Percentiles rank a stretch among this genome's conserved stretches.
These are phyloP conservation scores for Hemicentrotus pulcherrimus DNA, from an alignment of 35 echinoderm and acorn worm genomes.

Conservation along the genomic window DNA sequence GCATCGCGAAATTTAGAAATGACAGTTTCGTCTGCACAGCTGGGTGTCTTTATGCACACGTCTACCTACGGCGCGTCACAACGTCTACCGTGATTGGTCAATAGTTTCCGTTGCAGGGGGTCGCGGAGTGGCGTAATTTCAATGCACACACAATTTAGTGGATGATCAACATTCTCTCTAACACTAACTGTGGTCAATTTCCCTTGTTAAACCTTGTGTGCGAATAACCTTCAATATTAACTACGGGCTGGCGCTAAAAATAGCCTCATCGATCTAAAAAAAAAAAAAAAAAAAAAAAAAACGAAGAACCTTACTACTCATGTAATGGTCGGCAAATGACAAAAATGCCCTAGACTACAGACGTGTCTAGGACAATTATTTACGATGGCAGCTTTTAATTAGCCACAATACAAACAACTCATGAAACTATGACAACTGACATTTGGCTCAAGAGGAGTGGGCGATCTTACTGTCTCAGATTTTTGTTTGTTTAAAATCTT, in stretches of 20 bases:
- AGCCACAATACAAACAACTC: too few species aligned
- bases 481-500: too few species aligned
- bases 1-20: not conserved
- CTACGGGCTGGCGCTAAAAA: not conserved
- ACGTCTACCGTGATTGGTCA: not conserved
- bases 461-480: too few species aligned
- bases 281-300: too few species aligned
- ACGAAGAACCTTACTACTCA: not conserved
- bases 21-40: not conserved
- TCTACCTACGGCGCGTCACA: not conserved
- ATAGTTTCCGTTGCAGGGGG: slow-evolving; percentile 7
- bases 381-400: too few species aligned
- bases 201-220: not conserved
- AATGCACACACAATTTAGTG: not conserved
- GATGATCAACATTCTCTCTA: not conserved
- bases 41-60: not conserved
- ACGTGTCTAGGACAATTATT: not conserved
- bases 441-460: too few species aligned
- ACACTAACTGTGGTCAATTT: not conserved
- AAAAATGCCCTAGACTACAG: not conserved
- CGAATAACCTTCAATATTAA: not conserved
- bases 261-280: not conserved
- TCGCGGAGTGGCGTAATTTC: not conserved
- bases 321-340: not conserved
- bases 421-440: too few species aligned